Base-by-base conservation (phyloP, 2,888 invertebrate genomes). In the Agrotis segetum region DNA sequence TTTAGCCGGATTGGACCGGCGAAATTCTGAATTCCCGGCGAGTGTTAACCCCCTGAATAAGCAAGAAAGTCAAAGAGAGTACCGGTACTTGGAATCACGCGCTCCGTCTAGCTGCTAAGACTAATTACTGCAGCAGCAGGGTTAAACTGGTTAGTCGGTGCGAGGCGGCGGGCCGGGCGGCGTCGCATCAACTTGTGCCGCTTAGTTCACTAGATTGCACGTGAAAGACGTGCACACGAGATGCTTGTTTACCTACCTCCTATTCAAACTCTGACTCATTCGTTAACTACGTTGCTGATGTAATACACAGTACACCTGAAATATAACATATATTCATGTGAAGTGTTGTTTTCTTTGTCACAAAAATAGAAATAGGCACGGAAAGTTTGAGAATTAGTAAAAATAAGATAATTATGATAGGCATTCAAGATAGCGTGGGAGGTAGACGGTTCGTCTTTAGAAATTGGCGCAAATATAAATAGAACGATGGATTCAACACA, bases 111-210 rank as follows among this genome's bases (percentile, higher is more conserved):
- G 88, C 87, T 92, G 91, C 91, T 94, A 91, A 92, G 90, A 92
- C 92, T 95, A 95, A 95, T 95, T 94, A 94, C 92, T 92, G 91
- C 92, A 91, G 89, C 89, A 91, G 91, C 89, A 88, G 86, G 88
- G 89, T 90, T 94, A 93, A 94, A 93, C 92, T 90, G 90, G 91
- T 94, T 95, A 93, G 92, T 87, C 85, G 84, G 74, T 77, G 82
- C 71, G 59, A 68, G 72, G 64, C 83, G 85, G 85, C 83, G 80
- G 81, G 82, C 81, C 85, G 87, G 86, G 87, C 77, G 81, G 76
- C 81, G 87, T 86, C 83, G 84, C 88, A 80, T 87, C 85, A 87
- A 63, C 60, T 69, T 68, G 66, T 62, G 60, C 62, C 63, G 84
- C 86, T 89, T 86, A 88, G 85, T 89, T 87, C 88, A 85, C 86